Conservation (phyloP, 2,113 vertebrate genomes). For the Montifringilla adamsi region DNA sequence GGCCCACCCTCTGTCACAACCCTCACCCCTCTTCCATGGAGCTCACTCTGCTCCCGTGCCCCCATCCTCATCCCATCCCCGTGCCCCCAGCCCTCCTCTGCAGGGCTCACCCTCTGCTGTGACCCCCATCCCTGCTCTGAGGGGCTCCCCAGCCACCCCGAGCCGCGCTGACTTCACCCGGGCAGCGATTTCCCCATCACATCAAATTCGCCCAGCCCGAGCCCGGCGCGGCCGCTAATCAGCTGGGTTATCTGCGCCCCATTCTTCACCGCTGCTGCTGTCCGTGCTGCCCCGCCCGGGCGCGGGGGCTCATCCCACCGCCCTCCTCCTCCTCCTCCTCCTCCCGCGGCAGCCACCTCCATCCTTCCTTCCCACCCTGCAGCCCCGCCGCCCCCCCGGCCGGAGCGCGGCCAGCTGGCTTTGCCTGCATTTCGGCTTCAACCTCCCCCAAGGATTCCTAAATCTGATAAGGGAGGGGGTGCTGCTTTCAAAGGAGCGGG, state of each 20-base stretch:
- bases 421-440: conserved; percentile 5
- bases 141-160: not conserved
- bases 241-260: not conserved
- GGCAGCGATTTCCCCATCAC: not conserved
- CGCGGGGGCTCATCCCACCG: not conserved
- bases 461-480: conserved; percentile 53
- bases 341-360: not conserved
- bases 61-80: not conserved
- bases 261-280: conserved; percentile 2
- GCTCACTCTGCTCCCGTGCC: rapidly evolving
- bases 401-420: not conserved
- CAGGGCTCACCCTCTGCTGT: not conserved
- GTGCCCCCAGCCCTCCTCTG: not conserved
- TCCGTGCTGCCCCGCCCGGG: not conserved
- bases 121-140: not conserved
- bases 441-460: conserved; percentile 50
- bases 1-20: not conserved
- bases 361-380: not conserved
- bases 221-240: not conserved
- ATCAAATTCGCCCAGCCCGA: not conserved
- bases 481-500: conserved; percentile 54
- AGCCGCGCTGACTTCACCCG: not conserved
- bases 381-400: not conserved
- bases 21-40: rapidly evolving
- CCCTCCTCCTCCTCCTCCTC: not conserved